Evolutionary conservation across 1,140 invertebrate genomes (phyloP).

Genomic region (Nilaparvata lugens): DNA sequence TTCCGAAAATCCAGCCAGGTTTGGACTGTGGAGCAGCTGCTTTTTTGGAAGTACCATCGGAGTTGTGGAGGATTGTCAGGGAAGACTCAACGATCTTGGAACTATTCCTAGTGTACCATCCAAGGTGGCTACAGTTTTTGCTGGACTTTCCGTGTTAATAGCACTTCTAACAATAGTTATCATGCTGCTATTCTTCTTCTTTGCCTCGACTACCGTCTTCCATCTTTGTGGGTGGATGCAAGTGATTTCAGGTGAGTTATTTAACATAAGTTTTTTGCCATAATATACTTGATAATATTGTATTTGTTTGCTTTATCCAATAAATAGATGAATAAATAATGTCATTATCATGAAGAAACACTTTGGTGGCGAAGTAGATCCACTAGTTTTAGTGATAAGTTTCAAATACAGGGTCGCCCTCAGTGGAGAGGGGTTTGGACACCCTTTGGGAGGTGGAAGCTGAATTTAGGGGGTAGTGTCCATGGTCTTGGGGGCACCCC

Average conservation of each 20-base stretch:
- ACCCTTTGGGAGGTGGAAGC: no score
- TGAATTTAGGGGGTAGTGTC: no score
- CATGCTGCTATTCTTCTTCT: constrained; percentile 89
- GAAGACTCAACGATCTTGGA: constrained; percentile 72
- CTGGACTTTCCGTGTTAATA: constrained; percentile 75
- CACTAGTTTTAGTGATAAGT: no score
- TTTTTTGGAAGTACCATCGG: constrained; percentile 35
- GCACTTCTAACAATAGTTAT: constrained; percentile 76
- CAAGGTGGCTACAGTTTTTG: constrained; percentile 72
- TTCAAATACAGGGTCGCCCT: no score
- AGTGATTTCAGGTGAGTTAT: constrained; percentile 73
- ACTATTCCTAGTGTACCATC: constrained; percentile 73
- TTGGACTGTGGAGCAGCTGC: constrained; percentile 86
- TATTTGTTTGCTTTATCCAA: constrained; percentile 6
- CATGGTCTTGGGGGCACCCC: no score
- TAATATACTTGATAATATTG: background rate
- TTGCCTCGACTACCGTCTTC: constrained; percentile 87
- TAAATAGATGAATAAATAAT: constrained; percentile 10
- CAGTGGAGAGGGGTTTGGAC: no score
- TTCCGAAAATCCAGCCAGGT: constrained; percentile 77
- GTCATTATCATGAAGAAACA: no score
- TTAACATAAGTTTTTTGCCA: background rate
- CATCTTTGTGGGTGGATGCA: constrained; percentile 91
- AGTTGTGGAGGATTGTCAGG: constrained; percentile 61
- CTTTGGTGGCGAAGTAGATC: no score